Evolutionary conservation across 1,140 invertebrate species (phyloP).

Genomic region (Holotrichia oblita): DNA sequence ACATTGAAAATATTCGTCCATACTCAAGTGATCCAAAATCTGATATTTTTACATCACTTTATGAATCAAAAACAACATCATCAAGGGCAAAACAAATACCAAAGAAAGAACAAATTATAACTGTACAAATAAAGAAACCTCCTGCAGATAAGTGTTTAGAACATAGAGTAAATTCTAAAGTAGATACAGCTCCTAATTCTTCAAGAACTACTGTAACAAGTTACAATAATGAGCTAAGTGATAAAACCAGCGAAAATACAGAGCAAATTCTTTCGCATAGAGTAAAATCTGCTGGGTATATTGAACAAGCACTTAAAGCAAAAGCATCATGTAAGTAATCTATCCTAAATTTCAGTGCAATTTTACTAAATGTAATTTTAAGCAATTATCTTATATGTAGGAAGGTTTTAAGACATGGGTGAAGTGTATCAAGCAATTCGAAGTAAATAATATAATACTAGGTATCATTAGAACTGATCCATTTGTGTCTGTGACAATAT

Average conservation of each 20-base stretch:
- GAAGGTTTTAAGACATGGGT: too few species aligned
- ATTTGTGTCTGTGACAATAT: too few species aligned
- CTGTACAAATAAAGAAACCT: conserved; percentile 31
- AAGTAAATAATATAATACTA: too few species aligned
- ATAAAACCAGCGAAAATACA: not conserved
- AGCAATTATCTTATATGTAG: too few species aligned
- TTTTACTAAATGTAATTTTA: too few species aligned
- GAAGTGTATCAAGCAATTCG: too few species aligned
- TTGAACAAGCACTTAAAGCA: conserved; percentile 33
- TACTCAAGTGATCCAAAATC: not conserved
- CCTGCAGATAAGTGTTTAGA: not conserved
- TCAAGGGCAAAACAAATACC: conserved; percentile 36
- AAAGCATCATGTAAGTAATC: conserved; percentile 50
- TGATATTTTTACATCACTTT: conserved; percentile 32
- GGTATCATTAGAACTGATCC: too few species aligned
- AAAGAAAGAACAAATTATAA: conserved; percentile 40
- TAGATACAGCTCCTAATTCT: not conserved
- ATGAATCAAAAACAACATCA: conserved; percentile 1
- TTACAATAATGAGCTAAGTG: not conserved
- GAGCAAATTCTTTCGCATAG: not conserved
- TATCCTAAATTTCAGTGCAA: too few species aligned
- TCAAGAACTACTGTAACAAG: not conserved
- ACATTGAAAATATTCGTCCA: conserved; percentile 40
- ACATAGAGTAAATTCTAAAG: conserved; percentile 17
- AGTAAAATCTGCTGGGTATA: not conserved